Base-by-base conservation (phyloP, 2,113 vertebrate genomes). In the Verasper variegatus region DNA sequence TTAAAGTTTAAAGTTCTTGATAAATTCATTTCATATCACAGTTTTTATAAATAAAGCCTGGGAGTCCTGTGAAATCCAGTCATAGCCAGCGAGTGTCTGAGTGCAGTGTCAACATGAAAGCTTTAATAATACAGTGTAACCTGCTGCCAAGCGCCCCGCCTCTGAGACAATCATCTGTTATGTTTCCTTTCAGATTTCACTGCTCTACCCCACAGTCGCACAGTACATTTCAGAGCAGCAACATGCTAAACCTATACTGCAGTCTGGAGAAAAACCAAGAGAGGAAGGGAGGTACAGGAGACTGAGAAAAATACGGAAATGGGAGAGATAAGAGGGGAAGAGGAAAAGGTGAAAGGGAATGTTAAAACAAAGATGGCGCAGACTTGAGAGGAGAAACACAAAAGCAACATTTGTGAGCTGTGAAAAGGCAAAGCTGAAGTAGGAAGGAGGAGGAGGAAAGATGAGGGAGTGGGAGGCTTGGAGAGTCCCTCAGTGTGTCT, bases 401-500 rank as follows among this genome's bases (percentile, higher is more conserved):
- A 71, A 74, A 79, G 12, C 54, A 70, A 51, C 51, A 58, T 35
- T 47, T 79, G 13, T 62, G 17, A 65, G 54, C 79, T 69, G 56
- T 49, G 14, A 77, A 86, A 86, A 83, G 69, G 74, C 63, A 73
- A 86, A 31, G 71, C 37, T 17, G 61, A 79, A 52, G 64, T 58
- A 60, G 49, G 76, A 76, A 80, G 73, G 83, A 78, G 75, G 68
- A 64, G 84, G 84, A 71, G 77, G 68, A 81, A 80, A 81, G 74
- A 66, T 75, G 56, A 68, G 77, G 55, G 78, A 86, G 89, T 88
- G 83, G 91, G 90, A 92, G 87, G 89, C 73, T 76, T 70, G 57
- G 76, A 82, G 82, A 85, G 87, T 91, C 90, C 86, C 88, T 89
- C 85, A 59, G 83, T 89, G 83, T 68, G 86, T 88, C 88, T 88